These are phyloP conservation scores for Steinernema khuongi DNA, from an alignment of 1,140 invertebrate genomes.

Conservation along the genomic window DNA sequence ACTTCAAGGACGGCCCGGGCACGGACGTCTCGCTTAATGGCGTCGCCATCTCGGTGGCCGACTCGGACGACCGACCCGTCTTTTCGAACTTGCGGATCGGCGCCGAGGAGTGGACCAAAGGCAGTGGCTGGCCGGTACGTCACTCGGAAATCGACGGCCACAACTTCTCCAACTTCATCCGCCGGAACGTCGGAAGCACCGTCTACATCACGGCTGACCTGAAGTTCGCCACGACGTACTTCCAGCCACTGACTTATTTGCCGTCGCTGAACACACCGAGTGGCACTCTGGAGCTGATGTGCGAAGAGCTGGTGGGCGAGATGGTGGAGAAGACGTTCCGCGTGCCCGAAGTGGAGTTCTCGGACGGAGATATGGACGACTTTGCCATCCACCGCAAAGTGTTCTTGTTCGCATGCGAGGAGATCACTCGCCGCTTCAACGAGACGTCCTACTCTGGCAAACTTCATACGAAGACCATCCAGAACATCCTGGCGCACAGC, in stretches of 20 bases:
- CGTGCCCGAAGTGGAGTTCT: not conserved
- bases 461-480: not conserved
- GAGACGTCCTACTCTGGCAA: not conserved
- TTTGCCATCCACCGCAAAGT: not conserved
- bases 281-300: not conserved
- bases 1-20: conserved; percentile 38
- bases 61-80: not conserved
- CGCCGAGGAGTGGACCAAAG: conserved; percentile 2
- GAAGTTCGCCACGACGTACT: not conserved
- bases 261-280: not conserved
- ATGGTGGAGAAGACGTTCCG: not conserved
- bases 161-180: not conserved
- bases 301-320: not conserved
- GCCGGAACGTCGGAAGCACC: not conserved
- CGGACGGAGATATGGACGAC: not conserved
- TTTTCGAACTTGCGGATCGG: not conserved
- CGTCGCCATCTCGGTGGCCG: conserved; percentile 17
- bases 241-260: not conserved
- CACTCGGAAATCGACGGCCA: not conserved
- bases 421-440: not conserved
- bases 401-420: not conserved
- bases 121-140: not conserved
- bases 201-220: not conserved
- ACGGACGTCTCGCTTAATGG: conserved; percentile 29
- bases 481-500: conserved; percentile 26